Base-by-base conservation (phyloP, 1,140 invertebrate species). In the Diorhabda sublineata region DNA sequence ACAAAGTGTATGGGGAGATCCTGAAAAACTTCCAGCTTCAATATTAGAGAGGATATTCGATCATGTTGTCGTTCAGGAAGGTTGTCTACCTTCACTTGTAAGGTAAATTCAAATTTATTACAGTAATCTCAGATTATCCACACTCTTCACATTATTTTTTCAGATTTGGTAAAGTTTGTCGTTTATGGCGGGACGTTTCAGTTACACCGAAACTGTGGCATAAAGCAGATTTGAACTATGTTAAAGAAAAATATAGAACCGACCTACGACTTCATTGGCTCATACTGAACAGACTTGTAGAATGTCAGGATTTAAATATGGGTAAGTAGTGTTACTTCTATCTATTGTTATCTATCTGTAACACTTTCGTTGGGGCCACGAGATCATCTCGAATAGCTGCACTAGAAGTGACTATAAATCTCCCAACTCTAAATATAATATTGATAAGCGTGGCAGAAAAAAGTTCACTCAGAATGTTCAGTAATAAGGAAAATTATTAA, bases 251-350 rank as follows among this genome's bases (percentile, higher is more conserved):
- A 76, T 88, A 87, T 75, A 88, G 90, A 79, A 91, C 89, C 58
- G 88, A 90, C 78, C 84, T 89, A 58, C 89, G 88, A 76, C 83
- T 95, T 6, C 85, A 89, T 65, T 92, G 90, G 88, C 84, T 95
- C 45, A 86, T 92, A 69, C 86, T 91, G 78, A 89, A 92, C 82
- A 84, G 91, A 73, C 84, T 93, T 52, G 82, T 85, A 42, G 82
- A 85, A 71, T 92, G 90, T 77, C 86, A 88, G 75, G 89, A 90
- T 77, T 82, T 95, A 67, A 92, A 89, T 84, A 83, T 93, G 78
- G 87, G 90, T 91, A 85, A 84, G 69, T 41, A 8, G n/a, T 52
- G 4, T 52, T 0, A 8, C 47, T 52, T 52, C 2, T 52, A 52
- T 52, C 5, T 52, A 52, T 52, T 4, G 3, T 52, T 26, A 26